Evolutionary conservation across 2,113 vertebrate species (phyloP).

Genomic region (Pluvialis apricaria): DNA sequence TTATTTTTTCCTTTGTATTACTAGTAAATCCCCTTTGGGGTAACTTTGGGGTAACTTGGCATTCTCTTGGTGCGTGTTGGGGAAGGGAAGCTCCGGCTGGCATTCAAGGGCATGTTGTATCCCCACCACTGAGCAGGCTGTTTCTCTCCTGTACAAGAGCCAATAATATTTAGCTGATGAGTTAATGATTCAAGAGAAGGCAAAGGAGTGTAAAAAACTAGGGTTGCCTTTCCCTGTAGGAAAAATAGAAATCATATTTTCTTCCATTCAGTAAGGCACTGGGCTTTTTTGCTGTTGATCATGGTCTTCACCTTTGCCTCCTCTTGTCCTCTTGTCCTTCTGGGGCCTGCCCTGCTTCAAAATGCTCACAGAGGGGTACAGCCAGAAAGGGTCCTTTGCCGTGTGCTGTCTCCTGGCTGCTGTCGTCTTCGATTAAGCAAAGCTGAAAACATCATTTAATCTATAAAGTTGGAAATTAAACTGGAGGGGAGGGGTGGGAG

Average conservation of each 20-base stretch:
- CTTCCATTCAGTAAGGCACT: neutral
- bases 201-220: neutral
- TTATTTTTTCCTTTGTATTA: neutral
- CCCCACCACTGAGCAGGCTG: accelerated
- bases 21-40: neutral
- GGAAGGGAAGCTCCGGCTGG: neutral
- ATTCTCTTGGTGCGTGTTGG: neutral
- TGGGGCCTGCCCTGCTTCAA: neutral
- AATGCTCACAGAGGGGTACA: accelerated
- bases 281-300: neutral
- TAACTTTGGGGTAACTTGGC: neutral
- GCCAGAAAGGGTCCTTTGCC: neutral
- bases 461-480: neutral
- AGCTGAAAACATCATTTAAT: neutral
- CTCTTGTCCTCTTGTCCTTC: neutral
- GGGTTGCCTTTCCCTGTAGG: neutral
- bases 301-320: neutral
- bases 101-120: neutral
- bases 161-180: neutral
- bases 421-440: neutral
- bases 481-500: neutral
- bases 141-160: neutral
- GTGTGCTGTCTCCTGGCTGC: neutral
- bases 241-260: neutral
- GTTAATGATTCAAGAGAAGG: neutral